Conservation (phyloP, 2,113 vertebrate genomes). For the Seriola dumerili region DNA sequence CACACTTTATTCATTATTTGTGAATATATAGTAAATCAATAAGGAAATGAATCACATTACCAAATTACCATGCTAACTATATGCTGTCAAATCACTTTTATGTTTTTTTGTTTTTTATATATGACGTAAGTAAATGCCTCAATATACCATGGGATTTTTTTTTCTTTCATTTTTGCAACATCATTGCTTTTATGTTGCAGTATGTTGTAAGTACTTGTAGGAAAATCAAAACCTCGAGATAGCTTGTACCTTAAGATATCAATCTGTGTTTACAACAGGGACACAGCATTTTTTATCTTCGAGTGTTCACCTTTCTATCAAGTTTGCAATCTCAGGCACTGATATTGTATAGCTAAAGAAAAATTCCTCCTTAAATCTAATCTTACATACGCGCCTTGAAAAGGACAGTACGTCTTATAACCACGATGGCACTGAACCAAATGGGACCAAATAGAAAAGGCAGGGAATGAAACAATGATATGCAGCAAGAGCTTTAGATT, state of each 20-base stretch:
- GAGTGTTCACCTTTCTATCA: slow-evolving; percentile 9
- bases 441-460: slow-evolving; percentile 10
- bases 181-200: neutral
- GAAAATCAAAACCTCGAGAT: slow-evolving; percentile 22
- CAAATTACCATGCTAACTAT: neutral
- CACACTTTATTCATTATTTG: neutral
- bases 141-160: neutral
- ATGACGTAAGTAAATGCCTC: neutral
- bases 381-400: slow-evolving; percentile 6
- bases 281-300: slow-evolving; percentile 30
- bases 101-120: neutral
- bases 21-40: slow-evolving; percentile 19
- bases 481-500: slow-evolving; percentile 15
- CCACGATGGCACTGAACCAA: slow-evolving; percentile 15
- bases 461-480: neutral
- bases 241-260: slow-evolving; percentile 6
- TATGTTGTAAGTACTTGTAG: neutral
- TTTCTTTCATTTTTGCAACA: neutral
- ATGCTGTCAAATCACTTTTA: neutral
- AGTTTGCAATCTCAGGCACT: neutral
- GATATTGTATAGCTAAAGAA: slow-evolving; percentile 17
- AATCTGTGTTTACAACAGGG: slow-evolving; percentile 22
- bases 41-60: neutral
- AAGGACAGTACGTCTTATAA: slow-evolving; percentile 12
- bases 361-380: slow-evolving; percentile 8